Percentiles rank a stretch among this genome's conserved stretches.
phyloP scores from a whole-genome alignment of 2,888 invertebrate species.

The Ecliptopera silaceata region DNA sequence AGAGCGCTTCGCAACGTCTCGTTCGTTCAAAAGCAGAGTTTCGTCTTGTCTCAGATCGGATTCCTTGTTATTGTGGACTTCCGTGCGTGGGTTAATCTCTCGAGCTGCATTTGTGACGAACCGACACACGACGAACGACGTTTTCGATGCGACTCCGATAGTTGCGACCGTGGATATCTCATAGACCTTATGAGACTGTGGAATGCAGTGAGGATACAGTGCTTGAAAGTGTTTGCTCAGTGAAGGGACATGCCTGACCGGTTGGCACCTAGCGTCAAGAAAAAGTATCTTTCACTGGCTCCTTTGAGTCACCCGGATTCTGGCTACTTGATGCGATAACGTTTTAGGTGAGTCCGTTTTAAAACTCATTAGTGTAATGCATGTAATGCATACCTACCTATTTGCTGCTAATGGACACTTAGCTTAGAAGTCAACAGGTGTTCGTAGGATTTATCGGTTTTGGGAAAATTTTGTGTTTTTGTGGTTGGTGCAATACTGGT shows the following conservation, averaged over 20 bases:
- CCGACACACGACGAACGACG: slow-evolving; percentile 59
- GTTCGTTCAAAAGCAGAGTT: slow-evolving; percentile 40
- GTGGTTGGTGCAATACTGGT: slow-evolving; percentile 11
- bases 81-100: slow-evolving; percentile 59
- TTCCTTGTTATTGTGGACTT: slow-evolving; percentile 56
- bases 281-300: slow-evolving; percentile 71
- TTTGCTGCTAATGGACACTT: slow-evolving; percentile 50
- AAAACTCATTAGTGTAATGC: slow-evolving; percentile 59
- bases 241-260: slow-evolving; percentile 77
- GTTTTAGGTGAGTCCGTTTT: slow-evolving; percentile 76
- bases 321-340: slow-evolving; percentile 77
- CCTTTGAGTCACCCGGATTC: slow-evolving; percentile 62
- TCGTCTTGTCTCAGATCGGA: slow-evolving; percentile 48
- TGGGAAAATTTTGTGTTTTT: slow-evolving; percentile 20
- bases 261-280: slow-evolving; percentile 73
- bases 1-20: slow-evolving; percentile 58
- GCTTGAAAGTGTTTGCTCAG: slow-evolving; percentile 57
- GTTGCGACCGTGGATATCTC: slow-evolving; percentile 11
- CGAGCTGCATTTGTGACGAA: slow-evolving; percentile 33
- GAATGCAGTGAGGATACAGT: slow-evolving; percentile 73
- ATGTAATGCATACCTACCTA: slow-evolving; percentile 47
- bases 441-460: slow-evolving; percentile 32
- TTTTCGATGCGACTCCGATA: slow-evolving; percentile 40
- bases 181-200: slow-evolving; percentile 23
- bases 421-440: slow-evolving; percentile 47